Evolutionary conservation across 2,113 vertebrate species (phyloP).

Genomic region (Scytalopus superciliaris): DNA sequence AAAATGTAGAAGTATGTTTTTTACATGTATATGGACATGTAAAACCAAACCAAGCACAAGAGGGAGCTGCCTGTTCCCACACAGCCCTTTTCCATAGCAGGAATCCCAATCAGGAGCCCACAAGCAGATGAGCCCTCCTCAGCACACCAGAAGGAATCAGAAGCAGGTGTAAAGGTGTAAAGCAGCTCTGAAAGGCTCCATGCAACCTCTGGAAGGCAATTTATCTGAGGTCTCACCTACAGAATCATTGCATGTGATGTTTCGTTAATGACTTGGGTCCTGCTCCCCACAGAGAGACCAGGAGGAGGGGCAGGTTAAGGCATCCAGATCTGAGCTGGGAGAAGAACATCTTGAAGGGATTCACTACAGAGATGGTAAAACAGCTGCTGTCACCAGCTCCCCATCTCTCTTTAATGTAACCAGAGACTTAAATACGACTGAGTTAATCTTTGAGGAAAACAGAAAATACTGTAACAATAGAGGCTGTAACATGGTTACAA

Average conservation of each 20-base stretch:
- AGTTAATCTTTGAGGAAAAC: slow-evolving; percentile 80
- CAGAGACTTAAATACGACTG: slow-evolving; percentile 74
- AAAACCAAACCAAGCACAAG: neutral
- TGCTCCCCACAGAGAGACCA: neutral
- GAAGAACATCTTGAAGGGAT: neutral
- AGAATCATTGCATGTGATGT: neutral
- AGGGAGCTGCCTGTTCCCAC: neutral
- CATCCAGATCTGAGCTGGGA: neutral
- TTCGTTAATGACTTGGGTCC: neutral
- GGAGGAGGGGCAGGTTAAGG: neutral
- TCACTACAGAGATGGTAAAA: neutral
- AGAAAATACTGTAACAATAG: slow-evolving; percentile 82
- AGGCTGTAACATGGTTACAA: slow-evolving; percentile 78
- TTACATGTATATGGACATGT: accelerated
- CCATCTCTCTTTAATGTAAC: slow-evolving; percentile 50
- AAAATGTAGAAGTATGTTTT: neutral
- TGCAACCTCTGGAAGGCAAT: neutral
- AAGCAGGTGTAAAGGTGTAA: neutral
- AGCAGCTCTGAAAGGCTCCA: neutral
- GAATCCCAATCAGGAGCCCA: neutral
- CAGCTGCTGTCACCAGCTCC: neutral
- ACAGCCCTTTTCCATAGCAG: neutral
- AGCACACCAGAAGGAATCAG: neutral
- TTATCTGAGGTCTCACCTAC: neutral
- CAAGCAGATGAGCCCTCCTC: neutral